A percentile compares a stretch with the other conserved stretches of the same genome.
These are phyloP conservation scores for Sycobia sp. DNA, from an alignment of 1,140 invertebrate species.

Conservation along the genomic window DNA sequence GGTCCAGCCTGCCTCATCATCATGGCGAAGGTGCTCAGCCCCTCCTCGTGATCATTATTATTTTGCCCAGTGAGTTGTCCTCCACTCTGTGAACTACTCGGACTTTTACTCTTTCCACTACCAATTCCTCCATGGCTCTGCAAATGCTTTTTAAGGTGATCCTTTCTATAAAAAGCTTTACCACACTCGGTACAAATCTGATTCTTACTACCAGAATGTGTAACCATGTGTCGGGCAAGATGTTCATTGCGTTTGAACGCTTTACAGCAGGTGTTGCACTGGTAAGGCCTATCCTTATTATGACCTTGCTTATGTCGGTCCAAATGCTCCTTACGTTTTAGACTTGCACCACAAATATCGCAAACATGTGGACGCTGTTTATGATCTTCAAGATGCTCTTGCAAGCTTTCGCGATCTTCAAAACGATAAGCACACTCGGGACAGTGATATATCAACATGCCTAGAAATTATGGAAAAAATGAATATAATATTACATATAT, in stretches of 20 bases:
- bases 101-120: conserved; percentile 27
- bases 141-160: conserved; percentile 67
- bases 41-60: conserved; percentile 47
- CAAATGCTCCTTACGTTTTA: conserved; percentile 63
- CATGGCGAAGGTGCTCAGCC: conserved; percentile 51
- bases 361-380: conserved; percentile 59
- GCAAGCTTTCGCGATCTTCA: conserved; percentile 53
- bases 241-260: conserved; percentile 66
- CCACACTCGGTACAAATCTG: conserved; percentile 67
- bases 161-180: conserved; percentile 67
- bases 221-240: conserved; percentile 64
- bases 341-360: conserved; percentile 63
- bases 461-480: conserved; percentile 38
- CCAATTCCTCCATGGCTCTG: conserved; percentile 59
- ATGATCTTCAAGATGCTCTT: conserved; percentile 58
- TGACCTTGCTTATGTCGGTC: conserved; percentile 63
- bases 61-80: conserved; percentile 1
- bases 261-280: conserved; percentile 63
- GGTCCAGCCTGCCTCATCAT: conserved; percentile 56
- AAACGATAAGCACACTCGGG: conserved; percentile 59
- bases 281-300: conserved; percentile 63
- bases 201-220: conserved; percentile 63
- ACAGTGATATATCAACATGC: conserved; percentile 56
- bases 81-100: conserved; percentile 13
- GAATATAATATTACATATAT: too few relatives aligned